A percentile compares a stretch with the other conserved stretches of the same genome.
Evolutionary conservation across 1,140 invertebrate species (phyloP).

Genomic region (Pseudomyrmex concolor): DNA sequence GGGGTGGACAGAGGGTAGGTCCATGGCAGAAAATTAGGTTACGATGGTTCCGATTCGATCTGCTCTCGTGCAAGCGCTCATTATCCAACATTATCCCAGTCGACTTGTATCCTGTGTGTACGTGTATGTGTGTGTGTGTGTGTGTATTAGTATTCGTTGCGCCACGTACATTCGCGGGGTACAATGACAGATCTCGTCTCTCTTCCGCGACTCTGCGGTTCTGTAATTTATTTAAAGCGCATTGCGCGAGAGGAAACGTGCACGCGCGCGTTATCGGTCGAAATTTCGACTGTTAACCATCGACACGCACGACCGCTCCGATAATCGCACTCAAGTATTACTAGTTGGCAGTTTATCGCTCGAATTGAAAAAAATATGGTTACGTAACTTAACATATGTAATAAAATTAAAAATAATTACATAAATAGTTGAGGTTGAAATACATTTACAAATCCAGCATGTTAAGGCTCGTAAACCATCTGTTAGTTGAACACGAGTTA

Average conservation of each 20-base stretch:
- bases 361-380: background rate
- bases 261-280: conserved; percentile 8
- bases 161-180: background rate
- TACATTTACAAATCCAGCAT: too few relatives aligned
- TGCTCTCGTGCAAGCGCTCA: conserved; percentile 42
- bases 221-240: conserved; percentile 47
- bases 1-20: background rate
- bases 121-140: background rate
- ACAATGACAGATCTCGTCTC: conserved; percentile 48
- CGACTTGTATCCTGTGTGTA: conserved; percentile 1
- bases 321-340: background rate
- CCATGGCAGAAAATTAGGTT: conserved; percentile 58
- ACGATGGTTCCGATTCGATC: conserved; percentile 44
- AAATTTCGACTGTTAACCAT: conserved; percentile 41
- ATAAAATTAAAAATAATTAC: background rate
- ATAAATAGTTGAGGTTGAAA: too few relatives aligned
- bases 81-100: conserved; percentile 55
- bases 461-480: too few relatives aligned
- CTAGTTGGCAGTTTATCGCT: background rate
- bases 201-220: conserved; percentile 17
- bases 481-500: too few relatives aligned
- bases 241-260: background rate
- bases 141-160: background rate
- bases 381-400: background rate
- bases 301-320: conserved; percentile 1